Percentiles rank a stretch among this genome's conserved stretches.
phyloP scores from a whole-genome alignment of 2,113 vertebrate genomes.

The Thymallus thymallus region DNA sequence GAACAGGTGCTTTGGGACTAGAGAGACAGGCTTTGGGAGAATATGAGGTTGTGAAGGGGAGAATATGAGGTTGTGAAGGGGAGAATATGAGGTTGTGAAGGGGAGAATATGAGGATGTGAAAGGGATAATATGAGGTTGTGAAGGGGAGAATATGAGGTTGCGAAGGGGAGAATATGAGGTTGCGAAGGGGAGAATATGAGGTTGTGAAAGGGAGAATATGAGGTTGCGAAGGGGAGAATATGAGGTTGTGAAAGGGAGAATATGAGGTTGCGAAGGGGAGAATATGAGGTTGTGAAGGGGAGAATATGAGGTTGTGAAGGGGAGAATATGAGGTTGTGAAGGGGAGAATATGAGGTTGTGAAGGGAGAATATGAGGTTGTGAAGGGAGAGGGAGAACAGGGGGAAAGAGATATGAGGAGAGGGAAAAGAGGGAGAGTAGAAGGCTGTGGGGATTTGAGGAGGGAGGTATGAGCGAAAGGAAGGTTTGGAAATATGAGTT shows the following conservation, averaged over 20 bases:
- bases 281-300: too few species aligned
- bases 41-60: background rate
- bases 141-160: background rate
- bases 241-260: too few species aligned
- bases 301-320: background rate
- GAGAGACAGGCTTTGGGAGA: background rate
- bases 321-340: too few species aligned
- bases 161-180: background rate
- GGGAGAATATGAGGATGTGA: too few species aligned
- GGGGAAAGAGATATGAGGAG: constrained; percentile 43
- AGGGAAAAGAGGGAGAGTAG: constrained; percentile 41
- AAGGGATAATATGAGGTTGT: background rate
- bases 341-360: background rate
- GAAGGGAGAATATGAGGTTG: too few species aligned
- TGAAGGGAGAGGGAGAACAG: background rate
- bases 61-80: background rate
- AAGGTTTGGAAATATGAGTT: background rate
- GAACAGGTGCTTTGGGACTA: background rate
- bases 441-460: background rate
- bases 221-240: background rate
- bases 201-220: background rate
- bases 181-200: background rate
- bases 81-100: background rate
- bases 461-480: background rate
- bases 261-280: background rate